Base-by-base conservation (phyloP, 2,888 invertebrate genomes). In the Heliconius cydno region DNA sequence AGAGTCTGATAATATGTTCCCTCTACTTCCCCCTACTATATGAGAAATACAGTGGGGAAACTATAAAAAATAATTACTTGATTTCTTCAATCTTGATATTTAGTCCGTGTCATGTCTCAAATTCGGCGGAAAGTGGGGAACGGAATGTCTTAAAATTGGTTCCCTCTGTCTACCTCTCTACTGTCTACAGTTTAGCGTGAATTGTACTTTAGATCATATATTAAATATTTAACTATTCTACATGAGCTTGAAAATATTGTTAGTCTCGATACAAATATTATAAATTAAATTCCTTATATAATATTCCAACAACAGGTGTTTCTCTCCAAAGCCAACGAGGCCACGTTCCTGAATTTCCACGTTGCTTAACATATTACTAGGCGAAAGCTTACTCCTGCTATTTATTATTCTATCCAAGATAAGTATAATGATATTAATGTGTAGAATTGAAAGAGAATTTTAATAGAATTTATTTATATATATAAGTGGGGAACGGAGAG, bases 261-360 rank as follows among this genome's bases (percentile, higher is more conserved):
- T 28, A 13, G n/a, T 68, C 12, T 25, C 13, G 12, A 67, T 67
- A 38, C 13, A 38, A 10, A n/a, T 68, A 68, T 25, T 25, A 41
- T 68, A 68, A 68, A n/a, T 38, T 68, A 41, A 68, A 41, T 68
- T 68, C 68, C 41, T 12, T 25, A 41, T 41, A 68, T 25, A 65
- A 65, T 68, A 41, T n/a, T n/a, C 12, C 7, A 4, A 41, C 38
- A 68, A 68, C 68, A 68, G 41, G 68, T 68, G 68, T 68, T 68
- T n/a, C 41, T 12, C n/a, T 41, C 41, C 25, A 5, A 5, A 68
- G 41, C 68, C 13, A 68, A 25, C n/a, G 38, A 41, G 25, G 38
- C 30, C 6, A 41, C 41, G 68, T 25, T 68, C 68, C 13, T 68
- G 41, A 38, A 68, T 41, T 13, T 30, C n/a, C n/a, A 68, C n/a